Percentiles rank a stretch among this genome's conserved stretches.
Evolutionary conservation across 2,797 vertebrate species (phyloP).

Genomic region (Dallia pectoralis): DNA sequence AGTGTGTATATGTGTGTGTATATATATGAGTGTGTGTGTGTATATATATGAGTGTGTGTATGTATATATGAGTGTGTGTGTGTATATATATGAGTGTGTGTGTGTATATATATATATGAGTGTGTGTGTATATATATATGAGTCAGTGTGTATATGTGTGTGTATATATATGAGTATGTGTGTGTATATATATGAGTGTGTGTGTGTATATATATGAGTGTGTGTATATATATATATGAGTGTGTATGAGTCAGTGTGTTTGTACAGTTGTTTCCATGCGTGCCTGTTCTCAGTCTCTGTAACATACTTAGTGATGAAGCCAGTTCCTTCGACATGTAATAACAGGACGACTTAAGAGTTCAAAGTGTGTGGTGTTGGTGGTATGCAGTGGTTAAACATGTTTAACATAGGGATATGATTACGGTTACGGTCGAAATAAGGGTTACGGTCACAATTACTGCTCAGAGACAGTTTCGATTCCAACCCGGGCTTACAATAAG

Average conservation of each 20-base stretch:
- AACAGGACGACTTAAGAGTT: slow-evolving; percentile 1
- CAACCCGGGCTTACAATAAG: slow-evolving; percentile 30
- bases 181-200: neutral
- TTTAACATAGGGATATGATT: slow-evolving; percentile 27
- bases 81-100: neutral
- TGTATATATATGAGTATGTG: no score
- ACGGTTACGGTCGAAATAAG: slow-evolving; percentile 26
- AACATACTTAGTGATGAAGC: neutral
- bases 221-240: neutral
- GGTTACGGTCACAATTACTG: slow-evolving; percentile 20
- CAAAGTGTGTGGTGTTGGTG: slow-evolving; percentile 23
- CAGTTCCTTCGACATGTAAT: neutral
- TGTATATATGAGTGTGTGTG: no score
- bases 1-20: no score
- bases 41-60: neutral
- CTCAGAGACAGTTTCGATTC: slow-evolving; percentile 40
- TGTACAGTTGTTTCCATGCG: neutral
- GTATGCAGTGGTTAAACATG: slow-evolving; percentile 28
- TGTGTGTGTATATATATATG: neutral
- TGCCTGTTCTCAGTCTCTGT: neutral
- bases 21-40: neutral
- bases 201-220: neutral
- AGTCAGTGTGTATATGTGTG: neutral
- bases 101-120: neutral
- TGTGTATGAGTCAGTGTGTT: neutral